A percentile compares a stretch with the other conserved stretches of the same genome.
Conservation (phyloP, 2,888 invertebrate genomes). For the Malthinus seriepunctatus region DNA sequence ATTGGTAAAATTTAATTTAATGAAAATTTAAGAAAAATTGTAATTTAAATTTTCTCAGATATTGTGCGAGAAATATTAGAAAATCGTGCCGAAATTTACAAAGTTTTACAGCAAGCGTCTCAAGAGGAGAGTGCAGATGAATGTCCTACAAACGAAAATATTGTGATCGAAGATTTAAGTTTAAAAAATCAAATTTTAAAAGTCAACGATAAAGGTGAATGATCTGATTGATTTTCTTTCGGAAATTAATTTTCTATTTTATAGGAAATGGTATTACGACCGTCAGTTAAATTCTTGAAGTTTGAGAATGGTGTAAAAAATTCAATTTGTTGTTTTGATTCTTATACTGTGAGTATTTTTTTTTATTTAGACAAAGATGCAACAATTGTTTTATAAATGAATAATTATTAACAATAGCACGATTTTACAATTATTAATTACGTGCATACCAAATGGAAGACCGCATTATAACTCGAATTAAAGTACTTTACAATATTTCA, state of each 20-base stretch:
- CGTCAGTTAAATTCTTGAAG: conserved; percentile 1
- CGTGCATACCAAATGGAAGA: too few relatives aligned
- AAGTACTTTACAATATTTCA: too few relatives aligned
- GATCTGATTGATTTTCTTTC: background rate
- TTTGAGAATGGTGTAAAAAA: background rate
- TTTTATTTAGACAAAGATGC: too few relatives aligned
- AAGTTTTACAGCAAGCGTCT: conserved; percentile 52
- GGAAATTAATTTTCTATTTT: background rate
- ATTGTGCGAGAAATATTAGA: conserved; percentile 79
- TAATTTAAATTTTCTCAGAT: conserved; percentile 55
- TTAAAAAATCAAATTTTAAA: conserved; percentile 43
- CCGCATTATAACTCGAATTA: too few relatives aligned
- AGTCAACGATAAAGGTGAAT: conserved; percentile 5
- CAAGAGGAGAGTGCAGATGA: conserved; percentile 42
- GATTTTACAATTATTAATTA: too few relatives aligned
- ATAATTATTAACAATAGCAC: too few relatives aligned
- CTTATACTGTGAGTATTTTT: too few relatives aligned
- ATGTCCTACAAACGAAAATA: conserved; percentile 43
- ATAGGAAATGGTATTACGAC: background rate
- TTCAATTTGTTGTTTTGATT: too few relatives aligned
- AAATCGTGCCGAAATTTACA: conserved; percentile 69
- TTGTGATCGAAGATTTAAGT: conserved; percentile 46
- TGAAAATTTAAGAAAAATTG: background rate
- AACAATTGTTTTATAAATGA: too few relatives aligned
- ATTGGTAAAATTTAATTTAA: conserved; percentile 59